Evolutionary conservation across 2,888 invertebrate genomes (phyloP), one percentile per base, ranked within the genome.

Genomic region (Andrena camellia): DNA sequence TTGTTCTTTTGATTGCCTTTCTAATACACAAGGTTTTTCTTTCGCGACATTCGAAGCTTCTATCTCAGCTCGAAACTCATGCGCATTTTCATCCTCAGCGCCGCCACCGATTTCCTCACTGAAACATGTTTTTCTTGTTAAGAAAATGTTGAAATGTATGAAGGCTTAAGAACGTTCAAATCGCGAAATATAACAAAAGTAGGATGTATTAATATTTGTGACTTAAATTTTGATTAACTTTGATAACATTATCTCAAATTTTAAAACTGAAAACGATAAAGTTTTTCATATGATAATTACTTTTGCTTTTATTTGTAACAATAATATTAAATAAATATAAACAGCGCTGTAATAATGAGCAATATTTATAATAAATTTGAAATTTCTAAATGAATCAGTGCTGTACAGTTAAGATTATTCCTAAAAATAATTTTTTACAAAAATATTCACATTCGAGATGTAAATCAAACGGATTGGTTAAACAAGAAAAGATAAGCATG

Each of bases 311-410:
- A 52, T 52, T n/a, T 52, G 52, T 7, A 52, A 52, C 20, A 52
- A 52, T 52, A 52, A 52, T 52, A n/a, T 52, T 52, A 52, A 52
- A 52, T 52, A 52, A 20, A 52, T 52, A 20, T 52, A n/a, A 52
- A 52, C 52, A 52, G 20, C 20, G 5, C 52, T 52, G 52, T 52
- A 52, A 52, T 52, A 52, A 52, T 6, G 52, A 2, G 52, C 52
- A 52, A 52, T 52, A 52, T 52, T 52, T 52, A 20, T 52, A 20
- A 52, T 50, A 52, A 52, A 52, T 52, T 52, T n/a, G 20, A n/a
- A 52, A n/a, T 52, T 5, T 52, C 52, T 52, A 52, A 52, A 57
- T 57, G 57, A 57, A 57, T 7, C 10, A 57, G 8, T 23, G 57
- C 57, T 57, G 57, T 52, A 52, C 1, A 52, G 52, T 52, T 52